phyloP scores from a whole-genome alignment of 2,888 invertebrate genomes.

The Aradus depressus region DNA sequence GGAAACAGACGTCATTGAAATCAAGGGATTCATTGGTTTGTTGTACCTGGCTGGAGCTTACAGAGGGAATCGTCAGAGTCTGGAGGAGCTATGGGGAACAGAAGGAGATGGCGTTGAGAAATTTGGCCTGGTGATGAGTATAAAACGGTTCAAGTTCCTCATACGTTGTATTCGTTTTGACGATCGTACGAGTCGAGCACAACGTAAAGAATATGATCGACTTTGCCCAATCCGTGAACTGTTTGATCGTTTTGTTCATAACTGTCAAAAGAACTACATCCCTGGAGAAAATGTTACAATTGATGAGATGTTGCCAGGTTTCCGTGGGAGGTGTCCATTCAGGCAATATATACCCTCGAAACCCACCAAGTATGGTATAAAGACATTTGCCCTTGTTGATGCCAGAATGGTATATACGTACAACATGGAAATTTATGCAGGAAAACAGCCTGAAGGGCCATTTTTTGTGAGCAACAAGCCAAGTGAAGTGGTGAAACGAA shows the following conservation, averaged over 20 bases:
- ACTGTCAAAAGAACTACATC: too few relatives aligned
- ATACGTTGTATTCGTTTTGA: constrained; percentile 7
- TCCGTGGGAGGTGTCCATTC: too few relatives aligned
- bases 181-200: not conserved
- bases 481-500: constrained; percentile 21
- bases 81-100: constrained; percentile 30
- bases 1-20: constrained; percentile 29
- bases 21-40: constrained; percentile 32
- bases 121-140: constrained; percentile 32
- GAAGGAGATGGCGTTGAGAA: constrained; percentile 32
- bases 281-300: too few relatives aligned
- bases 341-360: too few relatives aligned
- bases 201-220: constrained; percentile 3
- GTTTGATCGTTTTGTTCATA: too few relatives aligned
- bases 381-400: too few relatives aligned
- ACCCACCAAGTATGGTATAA: too few relatives aligned
- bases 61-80: constrained; percentile 28
- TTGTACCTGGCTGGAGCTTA: constrained; percentile 32
- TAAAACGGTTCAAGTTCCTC: constrained; percentile 31
- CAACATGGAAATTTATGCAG: constrained; percentile 25
- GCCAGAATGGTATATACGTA: too few relatives aligned
- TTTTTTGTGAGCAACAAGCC: constrained; percentile 22
- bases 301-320: too few relatives aligned
- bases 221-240: too few relatives aligned
- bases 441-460: constrained; percentile 24